Base-by-base conservation (phyloP, 2,888 invertebrate genomes). In the Rhagonycha lutea region DNA sequence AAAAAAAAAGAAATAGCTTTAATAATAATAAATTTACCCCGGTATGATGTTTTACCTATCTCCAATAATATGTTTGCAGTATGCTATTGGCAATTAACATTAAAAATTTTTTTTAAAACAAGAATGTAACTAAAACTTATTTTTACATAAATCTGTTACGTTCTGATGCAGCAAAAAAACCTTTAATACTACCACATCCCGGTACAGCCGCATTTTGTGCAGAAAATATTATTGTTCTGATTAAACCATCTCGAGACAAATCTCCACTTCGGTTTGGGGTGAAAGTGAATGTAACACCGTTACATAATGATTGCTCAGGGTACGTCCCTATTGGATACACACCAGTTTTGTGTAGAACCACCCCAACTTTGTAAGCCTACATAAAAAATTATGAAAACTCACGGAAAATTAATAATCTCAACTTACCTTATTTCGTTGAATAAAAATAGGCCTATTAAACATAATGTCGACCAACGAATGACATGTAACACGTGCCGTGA, bases 301-400 rank as follows among this genome's bases (percentile, higher is more conserved):
- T 93, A 68, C 93, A 92, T 7, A 90, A 89, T 29, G 92, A 92
- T 69, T 92, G 91, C 81, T 91, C 91, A 0, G 92, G 91, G 85
- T 94, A 94, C 5, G 91, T 91, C 79, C 94, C 95, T 89, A 94
- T 92, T 7, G 95, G 95, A 88, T 96, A 96, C 91, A 93, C 93
- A 12, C 95, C 95, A 78, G 91, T 90, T 85, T 94, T 95, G 88
- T 95, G 95, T 88, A 95, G 92, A 63, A 94, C 94, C 26, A 95
- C 94, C 69, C 94, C 95, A 81, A 96, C 93, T 86, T 94, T 93
- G 87, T 95, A 96, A 72, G 93, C 91, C 92, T 94, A 87, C 72
- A 84, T 72, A 23, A 47, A 69, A 18, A 14, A 24, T 18, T 69
- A 7, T 12, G 12, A 68, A 77, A 77, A 72, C 14, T 72, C 61